Evolutionary conservation across 2,888 invertebrate genomes (phyloP), one percentile per base, ranked within the genome.

Genomic region (Volucella zonaria): DNA sequence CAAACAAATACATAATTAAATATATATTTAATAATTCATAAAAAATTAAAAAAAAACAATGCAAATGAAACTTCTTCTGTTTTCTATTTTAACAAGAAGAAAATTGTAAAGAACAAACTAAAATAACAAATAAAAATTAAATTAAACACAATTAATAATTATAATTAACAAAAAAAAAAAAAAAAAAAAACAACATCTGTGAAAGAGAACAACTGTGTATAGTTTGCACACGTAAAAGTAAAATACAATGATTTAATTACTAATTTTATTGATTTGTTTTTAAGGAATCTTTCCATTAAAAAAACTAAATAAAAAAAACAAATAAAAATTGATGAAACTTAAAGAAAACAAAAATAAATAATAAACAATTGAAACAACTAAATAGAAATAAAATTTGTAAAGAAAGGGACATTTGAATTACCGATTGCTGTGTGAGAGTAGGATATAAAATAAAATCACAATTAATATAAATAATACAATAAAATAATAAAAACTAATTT

Each of bases 1-100:
- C 43, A 86, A 71, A 86, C 68, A 23, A 23, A 23, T 23, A 23
- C 31, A 31, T 31, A 31, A 31, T 31, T 31, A 31, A 31, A 80
- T 74, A 86, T 78, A 86, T 75, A 76, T 81, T 79, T 56, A 83
- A 80, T 71, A 80, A 67, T 83, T 83, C 70, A 75, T 71, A 70
- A 66, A 31, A 61, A 59, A 73, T 45, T 76, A 31, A 31, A 31
- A 31, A 23, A 4, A 6, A 31, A 31, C 31, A 31, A 31, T 31
- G 4, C 4, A 31, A 31, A 31, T 15, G 15, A 12, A 68, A 52
- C 31, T 68, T 76, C 68, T 76, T 76, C 45, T 67, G 59, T 66
- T 75, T 75, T 58, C 23, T 66, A 58, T 66, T 56, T 40, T 62
- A 76, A 51, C 45, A 52, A 54, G 42, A 51, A 47, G 43, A 64